These are phyloP conservation scores for Pristionchus pacificus DNA, from an alignment of 1,140 invertebrate genomes.

Conservation along the genomic window DNA sequence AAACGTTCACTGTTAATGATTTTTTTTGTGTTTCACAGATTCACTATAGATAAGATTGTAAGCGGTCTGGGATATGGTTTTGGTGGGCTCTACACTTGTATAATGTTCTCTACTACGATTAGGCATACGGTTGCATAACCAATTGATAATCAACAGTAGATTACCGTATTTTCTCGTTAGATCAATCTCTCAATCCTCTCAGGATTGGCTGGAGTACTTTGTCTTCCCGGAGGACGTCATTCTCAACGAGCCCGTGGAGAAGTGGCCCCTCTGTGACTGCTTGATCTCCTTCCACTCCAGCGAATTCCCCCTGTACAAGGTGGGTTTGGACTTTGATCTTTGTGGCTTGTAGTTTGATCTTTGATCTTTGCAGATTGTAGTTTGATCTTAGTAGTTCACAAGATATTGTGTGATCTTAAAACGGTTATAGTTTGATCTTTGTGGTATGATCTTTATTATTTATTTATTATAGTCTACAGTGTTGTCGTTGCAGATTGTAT, in stretches of 20 bases:
- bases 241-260: conserved; percentile 87
- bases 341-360: conserved; percentile 7
- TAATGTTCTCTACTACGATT: neutral
- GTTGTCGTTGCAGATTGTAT: neutral
- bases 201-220: conserved; percentile 51
- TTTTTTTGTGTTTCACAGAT: too few relatives aligned
- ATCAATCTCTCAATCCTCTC: neutral
- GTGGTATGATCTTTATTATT: neutral
- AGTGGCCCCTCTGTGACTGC: conserved; percentile 96
- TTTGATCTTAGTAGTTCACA: neutral
- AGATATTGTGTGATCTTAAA: neutral
- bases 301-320: conserved; percentile 85
- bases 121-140: neutral
- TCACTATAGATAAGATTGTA: neutral
- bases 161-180: neutral
- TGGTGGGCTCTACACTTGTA: neutral
- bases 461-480: conserved; percentile 7
- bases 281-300: conserved; percentile 97
- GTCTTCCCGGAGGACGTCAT: conserved; percentile 74
- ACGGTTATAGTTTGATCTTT: too few relatives aligned
- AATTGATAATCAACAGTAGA: conserved; percentile 1
- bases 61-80: neutral
- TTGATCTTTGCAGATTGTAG: neutral
- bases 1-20: too few relatives aligned
- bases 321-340: conserved; percentile 6